Conservation (phyloP, 2,797 vertebrate genomes). For the Rhabdophis nuchalis region DNA sequence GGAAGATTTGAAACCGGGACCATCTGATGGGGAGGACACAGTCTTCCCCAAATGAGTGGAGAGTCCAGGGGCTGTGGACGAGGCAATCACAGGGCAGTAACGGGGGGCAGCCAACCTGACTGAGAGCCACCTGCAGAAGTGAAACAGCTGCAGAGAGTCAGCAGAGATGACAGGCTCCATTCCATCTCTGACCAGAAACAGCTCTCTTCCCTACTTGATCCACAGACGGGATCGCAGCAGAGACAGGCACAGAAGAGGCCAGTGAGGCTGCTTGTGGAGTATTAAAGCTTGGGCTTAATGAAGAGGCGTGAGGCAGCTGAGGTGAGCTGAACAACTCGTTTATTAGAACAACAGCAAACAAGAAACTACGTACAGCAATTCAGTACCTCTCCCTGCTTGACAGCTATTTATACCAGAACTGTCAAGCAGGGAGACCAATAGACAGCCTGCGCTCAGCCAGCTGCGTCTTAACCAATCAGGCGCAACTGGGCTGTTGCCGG, state of each 20-base stretch:
- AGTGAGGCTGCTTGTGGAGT: no score
- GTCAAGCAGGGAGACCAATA: no score
- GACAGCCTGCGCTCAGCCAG: no score
- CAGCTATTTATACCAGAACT: no score
- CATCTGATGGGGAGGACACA: not conserved
- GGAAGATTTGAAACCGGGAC: not conserved
- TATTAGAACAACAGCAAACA: no score
- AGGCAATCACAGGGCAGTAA: not conserved
- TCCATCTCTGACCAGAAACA: not conserved
- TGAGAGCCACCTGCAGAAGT: not conserved
- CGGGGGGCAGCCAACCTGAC: accelerated
- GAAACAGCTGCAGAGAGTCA: not conserved
- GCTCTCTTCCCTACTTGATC: not conserved
- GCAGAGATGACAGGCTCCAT: not conserved
- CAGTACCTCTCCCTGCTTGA: no score
- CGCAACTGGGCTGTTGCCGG: no score
- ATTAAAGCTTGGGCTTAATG: no score
- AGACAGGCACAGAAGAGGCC: not conserved
- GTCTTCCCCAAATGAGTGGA: not conserved
- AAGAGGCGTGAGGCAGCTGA: no score
- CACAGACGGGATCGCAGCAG: not conserved
- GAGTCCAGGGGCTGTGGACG: not conserved
- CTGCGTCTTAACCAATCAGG: no score
- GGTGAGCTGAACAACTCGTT: no score
- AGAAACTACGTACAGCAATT: no score